phyloP scores from a whole-genome alignment of 2,797 vertebrate genomes.

The Lepus townsendii region DNA sequence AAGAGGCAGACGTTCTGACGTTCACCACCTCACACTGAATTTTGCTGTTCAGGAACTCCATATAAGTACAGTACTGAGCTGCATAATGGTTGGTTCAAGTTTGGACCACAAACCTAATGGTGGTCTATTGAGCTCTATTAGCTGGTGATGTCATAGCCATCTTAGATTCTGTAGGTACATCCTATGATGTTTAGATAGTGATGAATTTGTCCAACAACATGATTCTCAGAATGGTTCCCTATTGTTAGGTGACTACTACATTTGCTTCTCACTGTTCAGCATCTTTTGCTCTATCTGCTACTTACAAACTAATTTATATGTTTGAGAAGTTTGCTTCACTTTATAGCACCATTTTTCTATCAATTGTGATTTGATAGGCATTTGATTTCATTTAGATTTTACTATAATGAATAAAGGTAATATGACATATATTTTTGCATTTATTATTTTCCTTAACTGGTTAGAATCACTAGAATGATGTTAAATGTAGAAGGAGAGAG shows the following conservation, averaged over 20 bases:
- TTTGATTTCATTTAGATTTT: background rate
- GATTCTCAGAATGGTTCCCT: background rate
- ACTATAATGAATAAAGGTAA: background rate
- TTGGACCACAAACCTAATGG: rapidly evolving
- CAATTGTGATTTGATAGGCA: background rate
- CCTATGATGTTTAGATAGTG: background rate
- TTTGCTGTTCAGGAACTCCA: background rate
- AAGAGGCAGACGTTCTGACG: background rate
- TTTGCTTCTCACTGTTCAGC: no score
- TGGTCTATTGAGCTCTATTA: background rate
- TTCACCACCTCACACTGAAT: background rate
- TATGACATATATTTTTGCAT: background rate
- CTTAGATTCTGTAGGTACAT: no score
- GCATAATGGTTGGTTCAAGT: background rate
- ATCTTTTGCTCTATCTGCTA: no score
- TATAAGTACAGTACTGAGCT: background rate
- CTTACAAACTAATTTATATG: background rate
- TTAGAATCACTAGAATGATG: background rate
- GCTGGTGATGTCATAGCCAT: background rate
- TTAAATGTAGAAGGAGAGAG: background rate
- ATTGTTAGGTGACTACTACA: background rate
- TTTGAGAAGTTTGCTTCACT: background rate
- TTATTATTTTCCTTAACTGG: background rate
- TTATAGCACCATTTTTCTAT: background rate
- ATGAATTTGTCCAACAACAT: background rate